Base-by-base conservation (phyloP, 2,113 vertebrate genomes). In the Cyphotilapia sp. region DNA sequence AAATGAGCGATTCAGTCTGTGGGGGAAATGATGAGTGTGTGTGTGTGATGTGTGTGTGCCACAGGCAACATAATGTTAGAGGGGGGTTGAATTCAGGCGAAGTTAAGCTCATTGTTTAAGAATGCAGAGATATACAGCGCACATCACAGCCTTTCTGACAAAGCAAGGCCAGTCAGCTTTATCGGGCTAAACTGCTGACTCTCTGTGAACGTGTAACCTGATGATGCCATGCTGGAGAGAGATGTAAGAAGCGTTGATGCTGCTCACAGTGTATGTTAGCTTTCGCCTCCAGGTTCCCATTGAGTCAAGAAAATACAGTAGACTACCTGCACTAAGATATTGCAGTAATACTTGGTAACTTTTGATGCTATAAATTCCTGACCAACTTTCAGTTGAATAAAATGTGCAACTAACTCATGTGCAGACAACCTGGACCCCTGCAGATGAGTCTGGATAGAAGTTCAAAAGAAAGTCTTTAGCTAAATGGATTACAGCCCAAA, bases 1-100 rank as follows among this genome's bases (percentile, higher is more conserved):
- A 91, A 94, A 95, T 92, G 85, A 95, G 92, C 2, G 78, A 86
- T 84, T 88, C 40, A 19, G 83, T 93, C 85, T 71, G 86, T 83
- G 76, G 81, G 90, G 91, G 83, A 91, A 86, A 88, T 78, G 83
- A 76, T 89, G 82, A 56, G 92, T 47, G 86, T 54, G 80, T 51
- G 82, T 76, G 47, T 63, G 86, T 42, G 38, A 5, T 42, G n/a
- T 42, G 35, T 42, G 66, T 76, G 53, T 2, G 53, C 84, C 74
- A 74, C 3, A 59, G 90, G 84, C 63, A 22, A 42, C 40, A 6
- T 71, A 86, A 42, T 83, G 88, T 87, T 54, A 80, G 69, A 88
- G 51, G 22, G 59, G 87, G 82, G 88, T 85, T 92, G 74, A 91
- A 74, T 16, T 80, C 81, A 85, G 85, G 84, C 54, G 6, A 92